phyloP scores from a whole-genome alignment of 2,113 vertebrate genomes.

The Accipiter virgatus region DNA sequence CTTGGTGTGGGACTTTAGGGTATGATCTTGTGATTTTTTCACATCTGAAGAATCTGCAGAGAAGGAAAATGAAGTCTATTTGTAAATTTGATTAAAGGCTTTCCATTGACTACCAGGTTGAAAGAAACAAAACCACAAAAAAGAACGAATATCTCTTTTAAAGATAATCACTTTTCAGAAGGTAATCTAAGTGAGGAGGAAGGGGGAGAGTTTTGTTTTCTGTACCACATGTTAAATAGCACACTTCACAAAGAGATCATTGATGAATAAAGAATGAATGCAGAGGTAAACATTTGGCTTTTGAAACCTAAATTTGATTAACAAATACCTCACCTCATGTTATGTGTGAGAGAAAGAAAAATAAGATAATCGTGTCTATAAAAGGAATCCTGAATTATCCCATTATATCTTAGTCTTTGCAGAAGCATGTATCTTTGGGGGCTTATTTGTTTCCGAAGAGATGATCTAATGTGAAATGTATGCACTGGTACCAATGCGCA shows the following conservation, averaged over 20 bases:
- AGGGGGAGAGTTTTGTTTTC: slow-evolving; percentile 63
- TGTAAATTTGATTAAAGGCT: slow-evolving; percentile 50
- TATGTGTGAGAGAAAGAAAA: slow-evolving; percentile 11
- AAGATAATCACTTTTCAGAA: slow-evolving; percentile 57
- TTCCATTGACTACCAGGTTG: neutral
- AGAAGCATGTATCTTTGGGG: slow-evolving; percentile 52
- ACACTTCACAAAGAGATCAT: slow-evolving; percentile 68
- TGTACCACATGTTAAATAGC: slow-evolving; percentile 68
- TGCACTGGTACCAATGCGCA: neutral
- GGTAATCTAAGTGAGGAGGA: slow-evolving; percentile 39
- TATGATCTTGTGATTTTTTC: slow-evolving; percentile 80
- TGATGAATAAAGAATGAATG: slow-evolving; percentile 57
- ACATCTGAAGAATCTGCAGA: slow-evolving; percentile 75
- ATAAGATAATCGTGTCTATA: slow-evolving; percentile 1
- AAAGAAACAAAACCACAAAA: slow-evolving; percentile 63
- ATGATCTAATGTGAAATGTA: slow-evolving; percentile 57
- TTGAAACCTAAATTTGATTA: slow-evolving; percentile 73
- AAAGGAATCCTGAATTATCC: slow-evolving; percentile 26
- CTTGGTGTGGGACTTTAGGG: slow-evolving; percentile 81
- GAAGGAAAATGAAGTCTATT: slow-evolving; percentile 49
- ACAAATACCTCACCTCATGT: slow-evolving; percentile 68
- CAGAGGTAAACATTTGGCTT: slow-evolving; percentile 54
- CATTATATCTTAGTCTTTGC: slow-evolving; percentile 46
- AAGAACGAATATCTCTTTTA: slow-evolving; percentile 59
- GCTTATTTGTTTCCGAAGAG: slow-evolving; percentile 35